Evolutionary conservation across 1,140 invertebrate species (phyloP).

Genomic region (Trichomalopsis sarcophagae): DNA sequence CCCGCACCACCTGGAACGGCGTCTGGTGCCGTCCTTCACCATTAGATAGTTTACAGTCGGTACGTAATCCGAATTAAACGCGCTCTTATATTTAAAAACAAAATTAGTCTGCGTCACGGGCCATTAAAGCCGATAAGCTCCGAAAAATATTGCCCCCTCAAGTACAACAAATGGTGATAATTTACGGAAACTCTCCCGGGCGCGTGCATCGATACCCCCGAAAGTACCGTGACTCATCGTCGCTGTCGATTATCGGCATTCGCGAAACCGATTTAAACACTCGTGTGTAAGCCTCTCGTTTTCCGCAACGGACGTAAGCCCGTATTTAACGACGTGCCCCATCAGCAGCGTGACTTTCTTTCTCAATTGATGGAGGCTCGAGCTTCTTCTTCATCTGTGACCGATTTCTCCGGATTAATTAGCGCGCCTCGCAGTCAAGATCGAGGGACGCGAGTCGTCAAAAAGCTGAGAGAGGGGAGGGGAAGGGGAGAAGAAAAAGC

Average conservation of each 20-base stretch:
- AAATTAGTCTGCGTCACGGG: not conserved
- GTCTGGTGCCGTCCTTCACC: not conserved
- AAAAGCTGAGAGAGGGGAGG: slow-evolving; percentile 50
- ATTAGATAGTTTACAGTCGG: not conserved
- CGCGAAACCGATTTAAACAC: slow-evolving; percentile 11
- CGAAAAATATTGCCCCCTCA: not conserved
- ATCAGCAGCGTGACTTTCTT: not conserved
- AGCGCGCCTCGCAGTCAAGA: slow-evolving; percentile 37
- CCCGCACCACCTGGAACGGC: not conserved
- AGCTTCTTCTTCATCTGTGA: not conserved
- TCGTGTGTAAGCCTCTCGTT: not conserved
- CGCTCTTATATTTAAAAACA: not conserved
- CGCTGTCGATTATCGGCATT: not conserved
- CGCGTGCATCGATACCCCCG: too few relatives aligned
- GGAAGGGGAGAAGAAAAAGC: slow-evolving; percentile 11
- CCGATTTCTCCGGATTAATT: slow-evolving; percentile 49
- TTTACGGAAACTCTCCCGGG: not conserved
- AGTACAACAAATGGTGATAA: not conserved
- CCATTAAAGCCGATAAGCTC: not conserved
- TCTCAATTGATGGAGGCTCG: not conserved
- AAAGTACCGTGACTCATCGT: slow-evolving; percentile 1
- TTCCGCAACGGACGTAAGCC: not conserved
- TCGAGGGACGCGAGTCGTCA: slow-evolving; percentile 29
- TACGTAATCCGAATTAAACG: not conserved
- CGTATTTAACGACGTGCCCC: slow-evolving; percentile 7